Conservation (phyloP, 2,113 vertebrate species). For the Phaetusa simplex region DNA sequence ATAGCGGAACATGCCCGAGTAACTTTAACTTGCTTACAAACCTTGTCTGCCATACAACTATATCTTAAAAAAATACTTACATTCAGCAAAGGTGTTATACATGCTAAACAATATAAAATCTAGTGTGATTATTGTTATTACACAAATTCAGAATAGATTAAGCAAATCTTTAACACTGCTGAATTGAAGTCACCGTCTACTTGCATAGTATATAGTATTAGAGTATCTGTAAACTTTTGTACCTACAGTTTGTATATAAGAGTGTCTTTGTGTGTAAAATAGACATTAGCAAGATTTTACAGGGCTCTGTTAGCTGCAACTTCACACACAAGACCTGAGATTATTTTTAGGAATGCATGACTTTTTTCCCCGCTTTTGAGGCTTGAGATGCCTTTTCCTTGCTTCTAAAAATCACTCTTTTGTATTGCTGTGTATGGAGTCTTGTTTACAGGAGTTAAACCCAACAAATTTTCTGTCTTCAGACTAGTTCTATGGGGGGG, state of each 20-base stretch:
- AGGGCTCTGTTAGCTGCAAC: not conserved
- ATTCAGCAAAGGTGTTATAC: not conserved
- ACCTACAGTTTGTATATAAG: fast-evolving
- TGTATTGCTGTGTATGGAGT: not conserved
- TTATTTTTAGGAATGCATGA: not conserved
- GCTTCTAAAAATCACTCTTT: not conserved
- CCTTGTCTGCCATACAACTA: not conserved
- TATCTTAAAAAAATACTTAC: not conserved
- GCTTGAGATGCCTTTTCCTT: not conserved
- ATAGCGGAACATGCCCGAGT: not conserved
- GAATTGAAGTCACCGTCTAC: not conserved
- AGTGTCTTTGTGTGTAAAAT: not conserved
- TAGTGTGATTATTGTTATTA: not conserved
- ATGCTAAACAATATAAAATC: not conserved
- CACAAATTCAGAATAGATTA: not conserved
- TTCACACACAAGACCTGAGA: not conserved
- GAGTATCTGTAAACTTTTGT: not conserved
- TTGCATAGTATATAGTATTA: not conserved
- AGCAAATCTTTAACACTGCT: not conserved
- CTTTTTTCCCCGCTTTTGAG: not conserved
- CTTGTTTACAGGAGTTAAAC: not conserved
- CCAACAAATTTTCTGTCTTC: not conserved
- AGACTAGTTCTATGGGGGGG: fast-evolving
- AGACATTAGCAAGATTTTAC: not conserved
- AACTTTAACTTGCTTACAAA: not conserved